Evolutionary conservation across 2,113 vertebrate species (phyloP).

Genomic region (Amphiprion ocellaris): DNA sequence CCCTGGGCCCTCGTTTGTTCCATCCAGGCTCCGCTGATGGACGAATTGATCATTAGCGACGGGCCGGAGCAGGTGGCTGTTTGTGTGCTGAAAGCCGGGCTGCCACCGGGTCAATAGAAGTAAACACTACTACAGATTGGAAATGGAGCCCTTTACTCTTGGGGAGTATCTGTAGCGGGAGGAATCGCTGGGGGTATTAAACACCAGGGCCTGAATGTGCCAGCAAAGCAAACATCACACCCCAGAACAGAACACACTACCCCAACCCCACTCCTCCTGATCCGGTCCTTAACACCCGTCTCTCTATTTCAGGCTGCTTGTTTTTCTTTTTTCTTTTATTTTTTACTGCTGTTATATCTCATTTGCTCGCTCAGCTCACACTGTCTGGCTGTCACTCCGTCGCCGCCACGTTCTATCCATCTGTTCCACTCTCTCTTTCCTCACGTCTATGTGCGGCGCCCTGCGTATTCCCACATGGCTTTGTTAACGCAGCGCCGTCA

Average conservation of each 20-base stretch:
- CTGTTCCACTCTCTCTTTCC: conserved; percentile 73
- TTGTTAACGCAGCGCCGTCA: conserved; percentile 73
- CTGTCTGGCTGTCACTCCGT: conserved; percentile 39
- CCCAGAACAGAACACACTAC: conserved; percentile 60
- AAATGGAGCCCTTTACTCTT: conserved; percentile 59
- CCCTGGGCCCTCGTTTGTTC: conserved; percentile 39
- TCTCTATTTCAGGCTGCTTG: conserved; percentile 59
- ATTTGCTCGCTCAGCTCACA: conserved; percentile 42
- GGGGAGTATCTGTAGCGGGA: conserved; percentile 61
- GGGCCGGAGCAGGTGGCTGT: conserved; percentile 32
- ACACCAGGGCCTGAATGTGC: conserved; percentile 59
- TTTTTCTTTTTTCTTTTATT: background rate
- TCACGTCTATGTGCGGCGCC: conserved; percentile 62
- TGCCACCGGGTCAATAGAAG: conserved; percentile 62
- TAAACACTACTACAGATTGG: conserved; percentile 67
- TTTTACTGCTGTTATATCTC: conserved; percentile 41
- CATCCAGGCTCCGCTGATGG: conserved; percentile 43
- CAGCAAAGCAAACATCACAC: conserved; percentile 76
- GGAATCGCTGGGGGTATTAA: conserved; percentile 52
- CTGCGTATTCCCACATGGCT: conserved; percentile 73
- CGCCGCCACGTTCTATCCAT: conserved; percentile 67
- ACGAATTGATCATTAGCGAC: conserved; percentile 64
- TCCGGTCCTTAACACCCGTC: conserved; percentile 52
- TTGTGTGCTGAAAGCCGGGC: conserved; percentile 32
- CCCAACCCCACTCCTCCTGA: conserved; percentile 15